Evolutionary conservation across 2,888 invertebrate genomes (phyloP), one percentile per base, ranked within the genome.

Genomic region (Acleris cristana): DNA sequence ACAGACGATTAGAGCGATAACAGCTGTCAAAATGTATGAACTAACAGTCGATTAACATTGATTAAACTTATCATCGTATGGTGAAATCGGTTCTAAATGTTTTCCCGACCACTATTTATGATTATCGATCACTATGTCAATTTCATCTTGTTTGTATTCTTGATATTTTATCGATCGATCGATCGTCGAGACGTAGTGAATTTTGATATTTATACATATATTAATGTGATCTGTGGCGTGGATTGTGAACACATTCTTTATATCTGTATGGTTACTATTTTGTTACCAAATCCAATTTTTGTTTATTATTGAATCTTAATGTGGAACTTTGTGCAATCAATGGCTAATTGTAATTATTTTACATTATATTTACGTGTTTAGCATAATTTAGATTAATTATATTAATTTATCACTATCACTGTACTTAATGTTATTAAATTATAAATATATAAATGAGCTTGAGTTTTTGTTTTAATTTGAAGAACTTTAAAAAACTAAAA

Each of bases 391-490:
- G 70, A 73, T 69, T 78, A 74, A 76, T 74, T 79, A 71, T 85
- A 85, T 85, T 86, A 84, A 83, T 83, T 86, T 82, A 75, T 79
- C 73, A 70, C 72, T 72, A 77, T 78, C 73, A 79, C 76, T 86
- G 88, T 90, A 90, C 88, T 89, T 89, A 90, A 87, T 80, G 81
- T 87, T 85, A 84, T 76, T 80, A 74, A 82, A 78, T 79, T 76
- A 79, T 77, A 82, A 85, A 85, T 82, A 83, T 78, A 83, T 80
- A 76, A 80, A 83, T 82, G 88, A 88, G 87, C 87, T 86, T 87
- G 74, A 76, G 19, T 16, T 10, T 64, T 58, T 64, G 40, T 40
- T 10, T 40, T 4, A 14, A 14, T 40, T 40, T 40, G 14, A 40
- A 40, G 34, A 7, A 26, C 7, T 26, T 26, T 26, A 26, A 26